Evolutionary conservation across 2,797 vertebrate genomes (phyloP).

Genomic region (Serranus cabrilla): DNA sequence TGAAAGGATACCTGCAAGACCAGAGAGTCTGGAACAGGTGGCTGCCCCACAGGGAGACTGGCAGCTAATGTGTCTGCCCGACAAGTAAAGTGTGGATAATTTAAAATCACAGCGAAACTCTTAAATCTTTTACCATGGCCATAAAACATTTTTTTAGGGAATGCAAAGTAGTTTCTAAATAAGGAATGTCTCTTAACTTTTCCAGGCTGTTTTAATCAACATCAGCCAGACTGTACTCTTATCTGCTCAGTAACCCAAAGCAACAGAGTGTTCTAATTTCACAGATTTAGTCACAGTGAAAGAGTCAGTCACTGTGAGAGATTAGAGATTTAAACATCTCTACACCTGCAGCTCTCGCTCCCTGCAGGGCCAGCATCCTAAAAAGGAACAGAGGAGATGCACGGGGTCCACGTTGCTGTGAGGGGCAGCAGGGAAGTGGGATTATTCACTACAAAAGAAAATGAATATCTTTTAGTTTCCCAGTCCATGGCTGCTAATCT

Average conservation of each 20-base stretch:
- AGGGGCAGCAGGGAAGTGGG: constrained; percentile 1
- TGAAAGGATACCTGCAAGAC: constrained; percentile 10
- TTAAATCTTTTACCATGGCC: constrained; percentile 34
- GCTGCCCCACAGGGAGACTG: constrained; percentile 22
- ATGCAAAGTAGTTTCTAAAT: constrained; percentile 55
- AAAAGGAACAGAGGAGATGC: constrained; percentile 37
- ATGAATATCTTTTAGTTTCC: constrained; percentile 22
- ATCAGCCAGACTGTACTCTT: constrained; percentile 45
- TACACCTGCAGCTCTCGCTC: constrained; percentile 57
- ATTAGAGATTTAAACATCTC: constrained; percentile 68
- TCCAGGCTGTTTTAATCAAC: constrained; percentile 53
- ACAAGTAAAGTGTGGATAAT: constrained; percentile 29
- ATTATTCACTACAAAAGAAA: constrained; percentile 48
- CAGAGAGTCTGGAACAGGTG: constrained; percentile 25
- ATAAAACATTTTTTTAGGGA: constrained; percentile 20
- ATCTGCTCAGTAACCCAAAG: constrained; percentile 67
- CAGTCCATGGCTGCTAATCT: constrained; percentile 20
- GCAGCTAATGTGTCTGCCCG: constrained; percentile 4
- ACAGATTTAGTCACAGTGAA: constrained; percentile 71
- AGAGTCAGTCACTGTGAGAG: constrained; percentile 61
- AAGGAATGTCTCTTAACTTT: constrained; percentile 42
- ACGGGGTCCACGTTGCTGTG: constrained; percentile 16
- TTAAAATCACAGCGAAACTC: constrained; percentile 30
- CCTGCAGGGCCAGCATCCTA: constrained; percentile 44
- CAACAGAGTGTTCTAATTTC: constrained; percentile 65